Base-by-base conservation (phyloP, 2,888 invertebrate genomes). In the Philopedon plagiatum region DNA sequence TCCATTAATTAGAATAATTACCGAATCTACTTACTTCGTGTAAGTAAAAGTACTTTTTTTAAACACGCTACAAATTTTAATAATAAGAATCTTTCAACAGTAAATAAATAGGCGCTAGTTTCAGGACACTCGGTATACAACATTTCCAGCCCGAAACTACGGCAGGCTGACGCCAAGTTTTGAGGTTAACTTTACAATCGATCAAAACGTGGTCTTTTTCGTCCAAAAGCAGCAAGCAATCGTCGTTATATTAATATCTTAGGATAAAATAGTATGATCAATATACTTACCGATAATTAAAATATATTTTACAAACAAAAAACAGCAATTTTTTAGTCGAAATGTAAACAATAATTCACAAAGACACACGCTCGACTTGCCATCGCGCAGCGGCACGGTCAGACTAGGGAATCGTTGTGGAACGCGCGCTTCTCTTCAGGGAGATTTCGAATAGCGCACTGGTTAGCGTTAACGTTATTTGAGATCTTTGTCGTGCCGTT, bases 321-420 rank as follows among this genome's bases (percentile, higher is more conserved):
- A 51, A 39, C 15, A 2, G 8, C 51, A 9, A 9, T 9, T 8
- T 54, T 15, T 29, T 9, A 54, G 2, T 29, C 32, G 29, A 44
- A 62, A 41, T 44, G 1, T 18, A 2, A 9, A 26, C 8, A 13
- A 54, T 32, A 49, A 37, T 63, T 63, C 37, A 57, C 57, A 58
- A 21, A 57, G 71, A 66, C 73, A 60, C 76, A 82, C 81, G 80
- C 67, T 71, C 73, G 81, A 83, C 83, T 82, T 74, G 71, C 71
- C 78, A 80, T 82, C 83, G 76, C 65, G 68, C 73, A 74, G 74
- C 78, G 69, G 58, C 78, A 78, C 77, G 76, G 75, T 76, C 74
- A 73, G 74, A 76, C 65, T 75, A 75, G 26, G 26, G 21, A 21
- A 5, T 18, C 4, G 29, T 29, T 23, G 49, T 49, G 62, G n/a